Percentiles rank a stretch among this genome's conserved stretches.
Conservation (phyloP, 1,140 invertebrate genomes). For the Aphelenchoides fujianensis region DNA sequence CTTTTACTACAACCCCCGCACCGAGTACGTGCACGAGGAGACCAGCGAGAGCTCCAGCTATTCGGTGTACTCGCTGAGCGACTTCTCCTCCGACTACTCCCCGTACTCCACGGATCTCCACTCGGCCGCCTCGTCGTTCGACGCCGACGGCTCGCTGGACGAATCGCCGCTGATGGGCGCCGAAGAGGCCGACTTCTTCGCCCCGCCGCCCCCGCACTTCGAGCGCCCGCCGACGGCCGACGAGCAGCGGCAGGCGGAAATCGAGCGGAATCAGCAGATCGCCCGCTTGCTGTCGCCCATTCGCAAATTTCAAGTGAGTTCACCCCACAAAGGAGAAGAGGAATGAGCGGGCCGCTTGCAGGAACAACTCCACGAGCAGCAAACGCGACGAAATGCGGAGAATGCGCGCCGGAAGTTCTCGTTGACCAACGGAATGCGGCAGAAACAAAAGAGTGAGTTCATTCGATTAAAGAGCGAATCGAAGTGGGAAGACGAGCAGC, state of each 20-base stretch:
- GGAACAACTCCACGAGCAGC: conserved; percentile 19
- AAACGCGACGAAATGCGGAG: conserved; percentile 12
- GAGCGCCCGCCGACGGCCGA: no score
- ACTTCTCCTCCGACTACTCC: not conserved
- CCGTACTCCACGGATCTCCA: not conserved
- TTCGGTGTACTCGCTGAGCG: not conserved
- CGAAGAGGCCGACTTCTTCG: not conserved
- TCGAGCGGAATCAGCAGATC: conserved; percentile 13
- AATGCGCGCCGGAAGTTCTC: conserved; percentile 21
- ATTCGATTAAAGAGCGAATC: not conserved
- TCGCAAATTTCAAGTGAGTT: conserved; percentile 15
- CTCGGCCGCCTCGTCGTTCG: not conserved
- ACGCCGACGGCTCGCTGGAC: not conserved
- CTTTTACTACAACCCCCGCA: not conserved
- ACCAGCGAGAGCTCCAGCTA: not conserved
- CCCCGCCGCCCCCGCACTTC: not conserved
- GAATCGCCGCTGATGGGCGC: not conserved
- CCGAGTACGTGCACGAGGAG: not conserved
- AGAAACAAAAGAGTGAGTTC: conserved; percentile 8
- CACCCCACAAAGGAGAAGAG: no score
- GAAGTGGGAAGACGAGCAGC: not conserved
- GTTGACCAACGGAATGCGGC: conserved; percentile 17
- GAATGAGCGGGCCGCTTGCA: not conserved
- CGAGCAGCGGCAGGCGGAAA: not conserved
- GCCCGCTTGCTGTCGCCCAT: conserved; percentile 12